These are phyloP conservation scores for Carcina quercana DNA, from an alignment of 2,888 invertebrate genomes.

Conservation along the genomic window DNA sequence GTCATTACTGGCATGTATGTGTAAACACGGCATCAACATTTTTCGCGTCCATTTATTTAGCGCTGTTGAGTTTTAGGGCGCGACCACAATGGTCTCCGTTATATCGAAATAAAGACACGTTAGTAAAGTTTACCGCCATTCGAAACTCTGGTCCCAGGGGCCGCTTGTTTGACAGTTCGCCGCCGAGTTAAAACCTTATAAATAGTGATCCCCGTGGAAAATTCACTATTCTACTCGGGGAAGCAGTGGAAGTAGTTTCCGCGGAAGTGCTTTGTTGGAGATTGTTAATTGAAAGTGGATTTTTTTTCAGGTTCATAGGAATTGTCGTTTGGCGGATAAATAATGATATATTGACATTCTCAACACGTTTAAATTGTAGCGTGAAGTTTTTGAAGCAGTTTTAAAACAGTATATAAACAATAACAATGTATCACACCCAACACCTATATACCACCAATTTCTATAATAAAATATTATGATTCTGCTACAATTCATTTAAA, in stretches of 20 bases:
- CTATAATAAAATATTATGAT: no score
- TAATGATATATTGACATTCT: no score
- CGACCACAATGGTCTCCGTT: slow-evolving; percentile 27
- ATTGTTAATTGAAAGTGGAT: slow-evolving; percentile 8
- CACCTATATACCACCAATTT: no score
- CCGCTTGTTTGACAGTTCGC: slow-evolving; percentile 56
- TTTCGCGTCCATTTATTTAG: background rate
- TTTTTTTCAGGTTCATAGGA: no score
- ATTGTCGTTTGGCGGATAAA: no score
- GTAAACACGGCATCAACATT: background rate
- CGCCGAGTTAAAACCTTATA: slow-evolving; percentile 57
- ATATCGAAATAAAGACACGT: slow-evolving; percentile 55
- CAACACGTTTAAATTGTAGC: no score
- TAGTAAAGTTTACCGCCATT: slow-evolving; percentile 43
- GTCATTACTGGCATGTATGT: no score
- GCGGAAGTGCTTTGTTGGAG: slow-evolving; percentile 25
- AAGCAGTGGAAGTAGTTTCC: slow-evolving; percentile 37
- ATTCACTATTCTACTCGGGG: slow-evolving; percentile 41
- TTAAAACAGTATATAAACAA: no score
- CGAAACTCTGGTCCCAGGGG: slow-evolving; percentile 43
- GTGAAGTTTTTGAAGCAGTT: no score
- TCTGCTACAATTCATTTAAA: no score
- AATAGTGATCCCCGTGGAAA: slow-evolving; percentile 50
- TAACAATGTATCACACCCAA: no score
- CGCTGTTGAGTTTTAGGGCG: slow-evolving; percentile 1